These are phyloP conservation scores for Lacerta bilineata DNA, from an alignment of 2,797 vertebrate genomes.

Conservation along the genomic window DNA sequence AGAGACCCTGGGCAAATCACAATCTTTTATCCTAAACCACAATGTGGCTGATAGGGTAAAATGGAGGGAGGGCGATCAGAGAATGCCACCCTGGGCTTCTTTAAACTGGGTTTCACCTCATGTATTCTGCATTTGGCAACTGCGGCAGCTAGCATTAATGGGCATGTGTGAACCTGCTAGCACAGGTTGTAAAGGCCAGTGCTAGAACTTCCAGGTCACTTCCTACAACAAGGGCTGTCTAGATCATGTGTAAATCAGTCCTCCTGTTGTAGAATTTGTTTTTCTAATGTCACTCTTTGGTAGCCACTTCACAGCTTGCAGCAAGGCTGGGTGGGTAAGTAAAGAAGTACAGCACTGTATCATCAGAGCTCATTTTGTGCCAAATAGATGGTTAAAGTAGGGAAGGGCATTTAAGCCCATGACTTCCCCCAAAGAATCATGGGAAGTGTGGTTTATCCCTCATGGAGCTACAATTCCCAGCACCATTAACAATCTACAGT, in stretches of 20 bases:
- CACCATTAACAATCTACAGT: too few species aligned
- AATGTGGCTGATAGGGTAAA: background rate
- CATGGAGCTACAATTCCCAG: too few species aligned
- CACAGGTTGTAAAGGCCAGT: background rate
- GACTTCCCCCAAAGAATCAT: too few species aligned
- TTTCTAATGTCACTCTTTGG: too few species aligned
- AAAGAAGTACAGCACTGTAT: background rate
- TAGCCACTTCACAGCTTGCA: background rate
- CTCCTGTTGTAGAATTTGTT: background rate
- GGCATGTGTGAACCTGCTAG: background rate
- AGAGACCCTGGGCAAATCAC: background rate
- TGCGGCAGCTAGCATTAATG: background rate
- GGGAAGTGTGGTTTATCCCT: too few species aligned
- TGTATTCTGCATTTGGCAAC: background rate
- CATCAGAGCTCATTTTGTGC: too few species aligned
- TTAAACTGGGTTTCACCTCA: background rate
- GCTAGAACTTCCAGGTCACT: background rate
- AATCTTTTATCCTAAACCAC: background rate
- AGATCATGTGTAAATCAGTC: background rate
- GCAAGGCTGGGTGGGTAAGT: background rate
- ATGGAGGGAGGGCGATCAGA: background rate
- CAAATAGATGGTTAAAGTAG: background rate
- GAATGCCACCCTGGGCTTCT: background rate
- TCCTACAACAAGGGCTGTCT: too few species aligned
- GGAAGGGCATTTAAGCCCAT: background rate